Conservation (phyloP, 2,113 vertebrate species). For the Cebus imitator region DNA sequence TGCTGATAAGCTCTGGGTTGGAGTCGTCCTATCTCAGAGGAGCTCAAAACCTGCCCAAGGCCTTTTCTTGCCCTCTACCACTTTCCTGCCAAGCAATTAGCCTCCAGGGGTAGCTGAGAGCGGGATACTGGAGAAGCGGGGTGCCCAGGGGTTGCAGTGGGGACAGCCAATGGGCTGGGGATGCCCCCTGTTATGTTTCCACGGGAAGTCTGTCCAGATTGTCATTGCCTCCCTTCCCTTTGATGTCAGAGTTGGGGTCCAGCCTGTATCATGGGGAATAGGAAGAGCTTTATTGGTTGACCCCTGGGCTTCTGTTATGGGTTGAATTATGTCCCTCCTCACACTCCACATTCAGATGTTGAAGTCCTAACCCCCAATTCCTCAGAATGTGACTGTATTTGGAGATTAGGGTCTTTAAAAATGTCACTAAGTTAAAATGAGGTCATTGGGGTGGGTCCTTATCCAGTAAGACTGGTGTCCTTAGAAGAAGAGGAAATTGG, state of each 20-base stretch:
- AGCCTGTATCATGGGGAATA: fast-evolving
- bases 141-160: no score
- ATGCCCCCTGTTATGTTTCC: neutral
- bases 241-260: fast-evolving
- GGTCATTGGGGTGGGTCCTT: neutral
- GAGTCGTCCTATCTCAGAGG: neutral
- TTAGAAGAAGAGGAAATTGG: neutral
- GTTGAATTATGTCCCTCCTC: neutral
- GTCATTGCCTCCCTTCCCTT: neutral
- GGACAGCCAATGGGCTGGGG: neutral
- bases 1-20: slow-evolving; percentile 45
- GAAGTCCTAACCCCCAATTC: neutral
- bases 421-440: neutral
- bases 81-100: slow-evolving; percentile 36
- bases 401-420: neutral
- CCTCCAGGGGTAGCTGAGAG: neutral
- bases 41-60: neutral
- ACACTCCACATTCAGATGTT: neutral
- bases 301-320: neutral
- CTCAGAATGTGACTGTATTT: neutral
- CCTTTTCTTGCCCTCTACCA: neutral
- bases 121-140: neutral
- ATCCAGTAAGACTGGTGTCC: neutral
- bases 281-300: neutral
- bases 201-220: neutral